Base-by-base conservation (phyloP, 2,888 invertebrate species). In the Atethmia centrago region DNA sequence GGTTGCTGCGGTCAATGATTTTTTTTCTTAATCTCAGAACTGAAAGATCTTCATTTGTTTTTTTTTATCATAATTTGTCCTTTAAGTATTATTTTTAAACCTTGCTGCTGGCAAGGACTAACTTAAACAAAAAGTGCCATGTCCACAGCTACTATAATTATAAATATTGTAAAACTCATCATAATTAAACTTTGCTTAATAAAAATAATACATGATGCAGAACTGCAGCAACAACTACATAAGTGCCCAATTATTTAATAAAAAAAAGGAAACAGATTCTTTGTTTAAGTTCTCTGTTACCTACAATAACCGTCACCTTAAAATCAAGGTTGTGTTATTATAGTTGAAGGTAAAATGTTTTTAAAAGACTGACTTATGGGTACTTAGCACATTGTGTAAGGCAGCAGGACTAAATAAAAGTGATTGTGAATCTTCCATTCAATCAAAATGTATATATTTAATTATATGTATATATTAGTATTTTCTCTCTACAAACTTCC, bases 291-390 rank as follows among this genome's bases (percentile, higher is more conserved):
- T 21, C 12, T 40, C 40, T 25, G 19, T 61, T 53, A 51, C 62
- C 49, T 31, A 56, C n/a, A 56, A 53, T 42, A 72, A 31, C 21
- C 12, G 25, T 82, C 71, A 86, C 85, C 88, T 88, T 85, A 84
- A 79, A 76, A 75, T 72, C 82, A 87, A 89, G 87, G 88, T 77
- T 73, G n/a, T 71, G 72, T 82, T 86, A 86, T 72, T 79, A n/a
- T 71, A 25, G 36, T 67, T 61, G 21, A 28, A 76, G 67, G 61
- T 68, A 62, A 61, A 68, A 71, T 53, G 31, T 67, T 76, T 74
- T 61, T 59, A 3, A 64, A 68, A 72, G 51, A 65, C 67, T 74
- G 42, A 68, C 19, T 59, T 53, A n/a, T n/a, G n/a, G n/a, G n/a
- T n/a, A 74, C 36, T 79, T 80, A 73, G 55, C 62, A 66, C 16